Percentiles rank a stretch among this genome's conserved stretches.
These are phyloP conservation scores for Anguilla pacifica DNA, from an alignment of 2,797 vertebrate species.

Conservation along the genomic window DNA sequence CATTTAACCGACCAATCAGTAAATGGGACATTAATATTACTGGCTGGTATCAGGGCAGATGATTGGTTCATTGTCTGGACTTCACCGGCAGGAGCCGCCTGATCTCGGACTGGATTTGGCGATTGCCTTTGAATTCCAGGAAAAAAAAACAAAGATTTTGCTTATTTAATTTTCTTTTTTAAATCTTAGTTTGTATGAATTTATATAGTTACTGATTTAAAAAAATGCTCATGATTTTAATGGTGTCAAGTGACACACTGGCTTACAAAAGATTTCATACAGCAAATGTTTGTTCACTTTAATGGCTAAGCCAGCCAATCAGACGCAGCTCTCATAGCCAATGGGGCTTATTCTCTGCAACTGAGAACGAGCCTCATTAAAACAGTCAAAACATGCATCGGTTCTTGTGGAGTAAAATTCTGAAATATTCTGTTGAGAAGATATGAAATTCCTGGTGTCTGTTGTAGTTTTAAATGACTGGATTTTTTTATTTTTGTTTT, in stretches of 20 bases:
- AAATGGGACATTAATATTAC: slow-evolving; percentile 26
- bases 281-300: slow-evolving; percentile 33
- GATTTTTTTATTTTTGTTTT: neutral
- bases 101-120: slow-evolving; percentile 51
- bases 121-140: slow-evolving; percentile 60
- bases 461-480: slow-evolving; percentile 29
- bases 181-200: slow-evolving; percentile 73
- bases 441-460: neutral
- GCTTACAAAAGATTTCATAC: slow-evolving; percentile 42
- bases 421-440: neutral
- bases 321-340: slow-evolving; percentile 35
- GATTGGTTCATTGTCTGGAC: slow-evolving; percentile 42
- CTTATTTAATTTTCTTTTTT: slow-evolving; percentile 65
- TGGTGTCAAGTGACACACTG: slow-evolving; percentile 36
- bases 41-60: slow-evolving; percentile 46
- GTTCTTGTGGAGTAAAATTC: slow-evolving; percentile 21
- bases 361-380: neutral
- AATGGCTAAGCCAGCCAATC: slow-evolving; percentile 28
- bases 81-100: slow-evolving; percentile 36
- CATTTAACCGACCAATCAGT: slow-evolving; percentile 55
- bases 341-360: slow-evolving; percentile 12
- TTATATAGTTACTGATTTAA: slow-evolving; percentile 65
- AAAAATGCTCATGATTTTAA: slow-evolving; percentile 50
- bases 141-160: slow-evolving; percentile 44
- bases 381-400: slow-evolving; percentile 17